Evolutionary conservation across 2,888 invertebrate genomes (phyloP), one percentile per base, ranked within the genome.

Genomic region (Andricus quercusramuli): DNA sequence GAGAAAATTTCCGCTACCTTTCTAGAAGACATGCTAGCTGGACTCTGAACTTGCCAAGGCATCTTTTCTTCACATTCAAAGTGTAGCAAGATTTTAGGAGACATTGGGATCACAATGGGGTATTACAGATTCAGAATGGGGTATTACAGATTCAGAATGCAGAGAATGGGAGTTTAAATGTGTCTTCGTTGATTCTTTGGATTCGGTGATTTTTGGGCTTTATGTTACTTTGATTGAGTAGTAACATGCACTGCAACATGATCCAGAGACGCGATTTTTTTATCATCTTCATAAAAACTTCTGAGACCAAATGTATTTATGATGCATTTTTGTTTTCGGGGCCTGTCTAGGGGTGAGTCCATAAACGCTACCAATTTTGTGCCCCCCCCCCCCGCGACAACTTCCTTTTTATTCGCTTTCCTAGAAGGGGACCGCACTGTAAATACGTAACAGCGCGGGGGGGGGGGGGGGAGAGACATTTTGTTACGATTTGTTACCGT

Each of bases 1-100:
- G 56, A 74, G 74, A 32, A 74, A 74, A 74, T 74, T 56, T 56
- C n/a, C 56, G 32, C 37, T 32, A n/a, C 29, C 56, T 37, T 74
- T 56, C n/a, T n/a, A 37, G 29, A 56, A 56, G 56, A 56, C 29
- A 74, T 74, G 15, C 74, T 51, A 56, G 25, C 51, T 74, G 29
- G 56, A 74, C 74, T 74, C 25, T 15, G 32, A 74, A 56, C 20
- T 74, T 74, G 56, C n/a, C 51, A 56, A 20, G 56, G 15, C 56
- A 74, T 32, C n/a, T 74, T 74, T 74, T 74, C 32, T 56, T 56
- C 32, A 32, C 74, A 74, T 74, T 29, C 32, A 29, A 9, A 29
- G 47, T 6, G 29, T 22, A 29, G 56, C 51, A 74, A n/a, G 56
- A 56, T 32, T 29, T 56, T 32, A 56, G 51, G n/a, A 56, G n/a